Percentiles rank a stretch among this genome's conserved stretches.
Evolutionary conservation across 2,797 vertebrate species (phyloP).

Genomic region (Helarctos malayanus): DNA sequence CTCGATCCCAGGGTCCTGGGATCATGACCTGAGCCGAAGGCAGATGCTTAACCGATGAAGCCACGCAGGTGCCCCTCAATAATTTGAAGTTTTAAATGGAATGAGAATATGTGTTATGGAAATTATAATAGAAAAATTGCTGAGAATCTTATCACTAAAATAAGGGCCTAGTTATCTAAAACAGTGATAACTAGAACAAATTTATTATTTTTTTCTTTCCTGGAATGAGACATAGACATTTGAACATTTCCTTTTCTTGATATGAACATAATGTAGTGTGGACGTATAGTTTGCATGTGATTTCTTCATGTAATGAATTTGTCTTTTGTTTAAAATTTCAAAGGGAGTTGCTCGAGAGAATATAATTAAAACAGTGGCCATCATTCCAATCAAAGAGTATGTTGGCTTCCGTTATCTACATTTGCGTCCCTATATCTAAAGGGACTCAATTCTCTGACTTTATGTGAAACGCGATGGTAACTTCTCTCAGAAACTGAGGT

Average conservation of each 20-base stretch:
- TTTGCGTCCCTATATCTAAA: neutral
- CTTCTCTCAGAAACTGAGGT: neutral
- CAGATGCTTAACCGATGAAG: neutral
- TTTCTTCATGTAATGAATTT: constrained; percentile 54
- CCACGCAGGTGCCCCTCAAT: neutral
- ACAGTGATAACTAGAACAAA: neutral
- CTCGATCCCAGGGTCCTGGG: neutral
- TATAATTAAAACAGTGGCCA: constrained; percentile 31
- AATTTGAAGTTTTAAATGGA: neutral
- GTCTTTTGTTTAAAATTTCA: constrained; percentile 62
- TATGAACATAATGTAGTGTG: constrained; percentile 42
- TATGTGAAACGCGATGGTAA: neutral
- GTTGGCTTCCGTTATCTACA: constrained; percentile 13
- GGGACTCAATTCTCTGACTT: neutral
- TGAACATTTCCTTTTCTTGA: constrained; percentile 17
- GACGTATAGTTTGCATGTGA: constrained; percentile 47
- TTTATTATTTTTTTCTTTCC: constrained; percentile 1
- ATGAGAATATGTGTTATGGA: neutral
- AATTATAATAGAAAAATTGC: constrained; percentile 43
- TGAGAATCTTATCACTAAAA: neutral
- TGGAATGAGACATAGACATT: neutral
- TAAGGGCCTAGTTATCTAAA: neutral
- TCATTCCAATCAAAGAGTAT: constrained; percentile 46
- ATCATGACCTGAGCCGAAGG: neutral
- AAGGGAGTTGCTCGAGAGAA: constrained; percentile 8